Conservation (phyloP, 2,888 invertebrate genomes). For the Volucella bombylans region DNA sequence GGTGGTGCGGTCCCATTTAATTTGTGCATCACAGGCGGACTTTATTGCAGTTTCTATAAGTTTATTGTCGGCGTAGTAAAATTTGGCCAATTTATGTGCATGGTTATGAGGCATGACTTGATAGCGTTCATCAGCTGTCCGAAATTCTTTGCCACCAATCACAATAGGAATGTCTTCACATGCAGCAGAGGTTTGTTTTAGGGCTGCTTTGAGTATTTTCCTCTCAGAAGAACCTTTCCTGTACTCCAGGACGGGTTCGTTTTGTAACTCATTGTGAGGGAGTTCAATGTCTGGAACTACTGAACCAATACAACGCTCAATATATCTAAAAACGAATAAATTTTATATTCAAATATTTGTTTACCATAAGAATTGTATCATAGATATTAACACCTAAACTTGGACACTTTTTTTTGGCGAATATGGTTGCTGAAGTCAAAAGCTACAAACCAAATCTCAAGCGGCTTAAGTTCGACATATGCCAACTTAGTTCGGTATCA, state of each 20-base stretch:
- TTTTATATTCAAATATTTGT: too few relatives aligned
- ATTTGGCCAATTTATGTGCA: constrained; percentile 91
- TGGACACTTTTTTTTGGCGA: too few relatives aligned
- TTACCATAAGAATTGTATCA: too few relatives aligned
- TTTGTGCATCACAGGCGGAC: constrained; percentile 88
- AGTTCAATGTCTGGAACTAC: too few relatives aligned
- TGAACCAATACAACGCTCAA: too few relatives aligned
- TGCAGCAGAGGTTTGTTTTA: constrained; percentile 85
- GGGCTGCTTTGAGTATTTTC: constrained; percentile 86
- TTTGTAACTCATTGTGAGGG: constrained; percentile 80
- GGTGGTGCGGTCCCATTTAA: constrained; percentile 92
- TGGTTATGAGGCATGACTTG: constrained; percentile 96
- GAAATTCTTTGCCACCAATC: constrained; percentile 93
- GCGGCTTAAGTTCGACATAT: too few relatives aligned
- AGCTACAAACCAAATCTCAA: too few relatives aligned
- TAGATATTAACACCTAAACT: too few relatives aligned
- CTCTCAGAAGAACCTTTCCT: constrained; percentile 91
- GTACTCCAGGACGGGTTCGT: constrained; percentile 91
- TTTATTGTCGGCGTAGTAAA: constrained; percentile 92
- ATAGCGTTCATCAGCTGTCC: constrained; percentile 87
- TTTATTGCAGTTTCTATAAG: constrained; percentile 92
- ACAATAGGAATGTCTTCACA: constrained; percentile 95
- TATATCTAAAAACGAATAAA: too few relatives aligned
- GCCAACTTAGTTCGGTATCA: too few relatives aligned
- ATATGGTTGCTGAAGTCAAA: too few relatives aligned